phyloP scores from a whole-genome alignment of 2,888 invertebrate genomes.

The Phyto melanocephala region DNA sequence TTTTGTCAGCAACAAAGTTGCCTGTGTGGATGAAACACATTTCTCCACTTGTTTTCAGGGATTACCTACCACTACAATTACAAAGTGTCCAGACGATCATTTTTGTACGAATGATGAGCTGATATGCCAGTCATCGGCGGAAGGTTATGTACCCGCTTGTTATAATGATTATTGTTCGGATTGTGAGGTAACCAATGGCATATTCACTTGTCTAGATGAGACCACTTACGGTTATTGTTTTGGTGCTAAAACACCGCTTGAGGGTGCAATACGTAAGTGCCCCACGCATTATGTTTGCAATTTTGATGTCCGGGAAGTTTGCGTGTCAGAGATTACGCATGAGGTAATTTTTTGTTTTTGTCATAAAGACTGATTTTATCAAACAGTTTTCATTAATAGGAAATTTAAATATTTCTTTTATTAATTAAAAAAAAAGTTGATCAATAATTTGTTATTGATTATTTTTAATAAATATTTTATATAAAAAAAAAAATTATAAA shows the following conservation, averaged over 20 bases:
- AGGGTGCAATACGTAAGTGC: constrained; percentile 47
- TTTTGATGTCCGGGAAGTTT: constrained; percentile 53
- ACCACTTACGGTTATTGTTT: constrained; percentile 67
- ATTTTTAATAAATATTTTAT: too few relatives aligned
- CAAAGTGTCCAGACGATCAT: constrained; percentile 58
- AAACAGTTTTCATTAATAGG: too few relatives aligned
- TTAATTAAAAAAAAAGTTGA: too few relatives aligned
- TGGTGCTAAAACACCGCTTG: constrained; percentile 46
- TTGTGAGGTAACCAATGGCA: constrained; percentile 47
- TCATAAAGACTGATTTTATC: too few relatives aligned
- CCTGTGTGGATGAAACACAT: constrained; percentile 65
- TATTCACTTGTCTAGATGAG: constrained; percentile 66
- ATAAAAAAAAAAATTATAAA: too few relatives aligned
- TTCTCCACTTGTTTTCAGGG: constrained; percentile 64
- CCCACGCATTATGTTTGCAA: constrained; percentile 66
- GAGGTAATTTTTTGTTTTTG: constrained; percentile 36
- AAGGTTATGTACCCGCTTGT: constrained; percentile 62
- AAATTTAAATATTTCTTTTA: too few relatives aligned
- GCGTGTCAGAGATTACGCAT: constrained; percentile 41
- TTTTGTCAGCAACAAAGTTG: constrained; percentile 57
- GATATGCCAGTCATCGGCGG: constrained; percentile 58
- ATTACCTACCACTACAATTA: constrained; percentile 12
- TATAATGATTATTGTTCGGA: constrained; percentile 58
- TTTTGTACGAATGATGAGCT: constrained; percentile 63
- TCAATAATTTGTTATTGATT: too few relatives aligned